A percentile compares a stretch with the other conserved stretches of the same genome.
phyloP scores from a whole-genome alignment of 2,888 invertebrate species.

The Erebia palarica region DNA sequence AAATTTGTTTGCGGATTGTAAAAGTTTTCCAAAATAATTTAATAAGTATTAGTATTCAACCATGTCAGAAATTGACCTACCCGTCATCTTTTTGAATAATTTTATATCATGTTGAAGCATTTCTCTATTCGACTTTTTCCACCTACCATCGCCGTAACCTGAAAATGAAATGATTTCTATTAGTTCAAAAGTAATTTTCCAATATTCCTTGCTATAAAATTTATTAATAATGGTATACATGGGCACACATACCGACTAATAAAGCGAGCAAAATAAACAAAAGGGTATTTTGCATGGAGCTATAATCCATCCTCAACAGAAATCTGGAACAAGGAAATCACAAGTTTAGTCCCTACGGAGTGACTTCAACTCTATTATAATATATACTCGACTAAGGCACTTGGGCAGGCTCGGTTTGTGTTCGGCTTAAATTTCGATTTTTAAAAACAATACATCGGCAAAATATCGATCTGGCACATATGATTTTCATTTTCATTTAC shows the following conservation, averaged over 20 bases:
- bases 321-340: slow-evolving; percentile 57
- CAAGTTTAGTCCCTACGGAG: neutral
- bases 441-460: no score
- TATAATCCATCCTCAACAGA: slow-evolving; percentile 42
- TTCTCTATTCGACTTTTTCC: slow-evolving; percentile 66
- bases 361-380: neutral
- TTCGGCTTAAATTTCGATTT: no score
- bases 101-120: slow-evolving; percentile 63
- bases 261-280: slow-evolving; percentile 57
- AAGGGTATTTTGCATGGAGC: slow-evolving; percentile 51
- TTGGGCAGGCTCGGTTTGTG: no score
- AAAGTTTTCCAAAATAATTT: neutral
- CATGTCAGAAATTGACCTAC: slow-evolving; percentile 46
- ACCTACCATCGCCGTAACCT: slow-evolving; percentile 71
- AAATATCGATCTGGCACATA: no score
- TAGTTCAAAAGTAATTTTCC: neutral
- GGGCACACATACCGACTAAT: slow-evolving; percentile 57
- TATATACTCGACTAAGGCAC: no score
- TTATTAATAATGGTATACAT: neutral
- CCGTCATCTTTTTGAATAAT: slow-evolving; percentile 63
- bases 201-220: neutral
- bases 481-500: no score
- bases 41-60: no score
- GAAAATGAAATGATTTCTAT: slow-evolving; percentile 44
- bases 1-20: neutral